phyloP scores from a whole-genome alignment of 2,797 vertebrate genomes.

The Poecilia wingei region DNA sequence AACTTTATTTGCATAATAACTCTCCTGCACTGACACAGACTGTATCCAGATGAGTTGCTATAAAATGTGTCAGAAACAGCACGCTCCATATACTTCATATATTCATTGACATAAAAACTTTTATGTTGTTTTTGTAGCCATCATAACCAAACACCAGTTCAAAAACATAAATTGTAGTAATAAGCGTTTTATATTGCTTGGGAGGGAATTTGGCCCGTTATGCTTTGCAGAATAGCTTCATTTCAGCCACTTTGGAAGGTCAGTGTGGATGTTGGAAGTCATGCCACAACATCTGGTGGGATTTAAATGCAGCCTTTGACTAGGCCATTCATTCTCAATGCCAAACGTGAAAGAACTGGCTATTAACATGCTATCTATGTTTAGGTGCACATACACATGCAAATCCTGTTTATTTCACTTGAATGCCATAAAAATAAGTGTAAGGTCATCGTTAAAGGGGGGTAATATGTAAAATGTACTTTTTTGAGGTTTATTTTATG shows the following conservation, averaged over 20 bases:
- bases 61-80: background rate
- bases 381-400: too few species aligned
- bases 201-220: background rate
- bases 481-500: too few species aligned
- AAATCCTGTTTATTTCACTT: too few species aligned
- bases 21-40: background rate
- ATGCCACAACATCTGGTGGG: background rate
- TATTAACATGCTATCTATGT: too few species aligned
- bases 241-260: background rate
- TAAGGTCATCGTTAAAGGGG: too few species aligned
- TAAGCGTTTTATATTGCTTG: background rate
- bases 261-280: background rate
- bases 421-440: too few species aligned
- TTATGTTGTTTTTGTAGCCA: background rate
- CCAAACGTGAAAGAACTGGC: too few species aligned
- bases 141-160: conserved; percentile 1
- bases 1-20: conserved; percentile 20
- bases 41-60: conserved; percentile 4
- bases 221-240: background rate
- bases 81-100: background rate
- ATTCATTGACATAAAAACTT: background rate
- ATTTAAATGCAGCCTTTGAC: background rate
- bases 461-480: too few species aligned
- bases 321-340: background rate
- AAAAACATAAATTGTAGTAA: background rate